Evolutionary conservation across 2,888 invertebrate genomes (phyloP).

Genomic region (Drosophila subsilvestris): DNA sequence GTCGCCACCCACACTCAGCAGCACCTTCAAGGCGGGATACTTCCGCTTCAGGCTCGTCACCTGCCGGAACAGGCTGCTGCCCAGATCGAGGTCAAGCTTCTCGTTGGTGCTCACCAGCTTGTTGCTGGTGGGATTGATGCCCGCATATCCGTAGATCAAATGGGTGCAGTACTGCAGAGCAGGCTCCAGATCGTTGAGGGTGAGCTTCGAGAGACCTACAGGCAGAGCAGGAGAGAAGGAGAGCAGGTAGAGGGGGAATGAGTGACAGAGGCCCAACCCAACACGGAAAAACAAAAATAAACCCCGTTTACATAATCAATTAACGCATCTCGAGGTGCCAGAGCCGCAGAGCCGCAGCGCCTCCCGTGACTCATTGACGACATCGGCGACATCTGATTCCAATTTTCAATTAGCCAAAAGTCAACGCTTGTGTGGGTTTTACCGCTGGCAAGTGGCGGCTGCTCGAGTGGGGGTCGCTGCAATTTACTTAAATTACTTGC

Average conservation of each 20-base stretch:
- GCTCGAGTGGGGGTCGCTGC: conserved; percentile 6
- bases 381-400: conserved; percentile 37
- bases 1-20: conserved; percentile 92
- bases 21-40: conserved; percentile 89
- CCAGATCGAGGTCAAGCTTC: conserved; percentile 89
- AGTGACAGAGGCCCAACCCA: not conserved
- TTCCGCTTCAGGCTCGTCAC: conserved; percentile 89
- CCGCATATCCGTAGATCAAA: conserved; percentile 91
- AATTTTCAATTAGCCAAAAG: conserved; percentile 53
- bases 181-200: conserved; percentile 89
- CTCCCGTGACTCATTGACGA: conserved; percentile 25
- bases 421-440: conserved; percentile 24
- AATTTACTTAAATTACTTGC: conserved; percentile 37
- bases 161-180: conserved; percentile 92
- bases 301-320: conserved; percentile 47
- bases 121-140: conserved; percentile 88
- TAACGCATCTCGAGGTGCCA: conserved; percentile 43
- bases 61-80: conserved; percentile 89
- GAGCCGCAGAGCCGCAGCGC: conserved; percentile 23
- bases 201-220: conserved; percentile 91
- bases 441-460: not conserved
- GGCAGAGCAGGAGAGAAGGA: conserved; percentile 6
- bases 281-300: conserved; percentile 13
- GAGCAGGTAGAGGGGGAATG: not conserved
- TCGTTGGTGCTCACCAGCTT: conserved; percentile 90